Conservation (phyloP, 2,888 invertebrate species). For the Euproctis similis region DNA sequence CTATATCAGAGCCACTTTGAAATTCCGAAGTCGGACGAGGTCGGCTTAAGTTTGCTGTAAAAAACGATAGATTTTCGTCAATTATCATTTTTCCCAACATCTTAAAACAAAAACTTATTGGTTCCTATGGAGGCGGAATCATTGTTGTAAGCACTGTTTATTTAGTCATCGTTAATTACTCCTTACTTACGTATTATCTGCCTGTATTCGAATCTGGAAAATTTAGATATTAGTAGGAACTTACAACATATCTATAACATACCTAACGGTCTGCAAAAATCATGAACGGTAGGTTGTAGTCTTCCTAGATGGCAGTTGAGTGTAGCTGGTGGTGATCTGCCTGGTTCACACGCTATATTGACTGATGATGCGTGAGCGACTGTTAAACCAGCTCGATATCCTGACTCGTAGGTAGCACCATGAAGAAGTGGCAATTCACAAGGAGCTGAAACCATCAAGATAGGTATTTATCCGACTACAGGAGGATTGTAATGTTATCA, state of each 20-base stretch:
- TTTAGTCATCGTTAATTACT: not conserved
- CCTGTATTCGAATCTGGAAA: not conserved
- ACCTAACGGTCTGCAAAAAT: slow-evolving; percentile 67
- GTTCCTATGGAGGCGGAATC: too few species aligned
- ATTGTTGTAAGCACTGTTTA: too few species aligned
- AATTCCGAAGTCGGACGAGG: slow-evolving; percentile 65
- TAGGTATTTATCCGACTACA: too few species aligned
- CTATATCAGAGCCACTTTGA: slow-evolving; percentile 70
- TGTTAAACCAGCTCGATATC: slow-evolving; percentile 86
- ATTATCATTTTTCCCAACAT: too few species aligned
- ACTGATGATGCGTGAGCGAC: slow-evolving; percentile 89
- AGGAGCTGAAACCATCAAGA: slow-evolving; percentile 69
- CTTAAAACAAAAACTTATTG: too few species aligned
- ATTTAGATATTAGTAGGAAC: not conserved
- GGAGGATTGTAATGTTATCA: too few species aligned
- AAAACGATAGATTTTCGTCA: too few species aligned
- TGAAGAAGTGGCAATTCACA: slow-evolving; percentile 81
- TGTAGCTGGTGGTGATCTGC: slow-evolving; percentile 72
- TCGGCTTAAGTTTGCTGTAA: slow-evolving; percentile 52
- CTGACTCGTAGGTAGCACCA: slow-evolving; percentile 83
- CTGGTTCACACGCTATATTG: slow-evolving; percentile 80
- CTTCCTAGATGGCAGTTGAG: slow-evolving; percentile 80
- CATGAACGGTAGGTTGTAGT: slow-evolving; percentile 76
- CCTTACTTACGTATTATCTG: not conserved
- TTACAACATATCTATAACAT: slow-evolving; percentile 1